phyloP scores from a whole-genome alignment of 1,140 invertebrate species.

The Neuroterus valhalla region DNA sequence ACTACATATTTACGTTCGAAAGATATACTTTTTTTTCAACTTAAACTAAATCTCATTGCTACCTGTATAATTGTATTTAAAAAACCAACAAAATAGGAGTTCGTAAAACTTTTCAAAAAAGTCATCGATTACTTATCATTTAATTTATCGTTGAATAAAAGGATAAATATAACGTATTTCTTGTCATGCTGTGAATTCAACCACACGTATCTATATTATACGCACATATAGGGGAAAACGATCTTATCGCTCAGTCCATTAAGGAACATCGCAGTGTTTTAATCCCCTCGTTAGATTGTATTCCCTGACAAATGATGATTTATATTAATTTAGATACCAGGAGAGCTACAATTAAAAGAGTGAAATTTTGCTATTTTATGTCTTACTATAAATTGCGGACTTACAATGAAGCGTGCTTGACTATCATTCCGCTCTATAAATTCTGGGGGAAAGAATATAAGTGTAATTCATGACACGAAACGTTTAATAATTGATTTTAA shows the following conservation, averaged over 20 bases:
- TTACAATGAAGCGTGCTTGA: slow-evolving; percentile 3
- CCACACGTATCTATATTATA: slow-evolving; percentile 1
- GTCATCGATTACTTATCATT: no score
- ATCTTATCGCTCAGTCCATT: slow-evolving; percentile 63
- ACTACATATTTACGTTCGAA: no score
- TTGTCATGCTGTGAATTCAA: slow-evolving; percentile 44
- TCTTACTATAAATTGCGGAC: slow-evolving; percentile 8
- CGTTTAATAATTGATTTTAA: slow-evolving; percentile 6
- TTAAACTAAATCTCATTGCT: no score
- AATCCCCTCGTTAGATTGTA: slow-evolving; percentile 54
- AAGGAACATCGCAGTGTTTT: slow-evolving; percentile 60
- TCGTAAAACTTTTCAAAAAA: no score
- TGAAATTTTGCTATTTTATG: slow-evolving; percentile 24
- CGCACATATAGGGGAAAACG: slow-evolving; percentile 44
- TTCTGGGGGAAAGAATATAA: neutral
- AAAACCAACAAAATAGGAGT: no score
- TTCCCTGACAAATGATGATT: slow-evolving; percentile 60
- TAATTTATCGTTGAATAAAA: no score
- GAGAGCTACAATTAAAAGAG: slow-evolving; percentile 32
- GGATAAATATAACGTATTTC: slow-evolving; percentile 36
- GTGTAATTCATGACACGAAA: neutral
- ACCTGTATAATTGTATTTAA: no score
- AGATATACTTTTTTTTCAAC: no score
- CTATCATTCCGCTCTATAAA: neutral
- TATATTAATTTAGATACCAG: slow-evolving; percentile 59